Conservation (phyloP, 2,888 invertebrate genomes). For the Protonemura montana region DNA sequence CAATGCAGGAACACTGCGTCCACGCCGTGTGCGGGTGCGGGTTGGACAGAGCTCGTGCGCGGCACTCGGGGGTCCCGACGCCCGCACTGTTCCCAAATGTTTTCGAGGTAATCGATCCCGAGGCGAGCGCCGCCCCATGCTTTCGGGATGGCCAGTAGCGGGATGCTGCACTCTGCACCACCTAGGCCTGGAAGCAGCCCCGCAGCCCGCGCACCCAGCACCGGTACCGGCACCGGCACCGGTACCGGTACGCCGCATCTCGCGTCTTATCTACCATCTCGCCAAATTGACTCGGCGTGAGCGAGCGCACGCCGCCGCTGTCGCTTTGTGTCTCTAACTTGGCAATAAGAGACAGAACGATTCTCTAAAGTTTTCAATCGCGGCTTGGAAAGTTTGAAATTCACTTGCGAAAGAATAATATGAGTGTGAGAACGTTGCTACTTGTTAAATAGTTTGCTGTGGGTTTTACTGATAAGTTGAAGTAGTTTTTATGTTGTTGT, state of each 20-base stretch:
- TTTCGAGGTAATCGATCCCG: constrained; percentile 23
- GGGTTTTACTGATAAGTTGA: not conserved
- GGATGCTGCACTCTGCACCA: constrained; percentile 16
- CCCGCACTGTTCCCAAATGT: not conserved
- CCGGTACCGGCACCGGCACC: not conserved
- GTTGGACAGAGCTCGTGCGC: too few relatives aligned
- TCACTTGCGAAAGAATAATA: too few relatives aligned
- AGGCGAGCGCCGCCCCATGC: not conserved
- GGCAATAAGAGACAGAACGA: too few relatives aligned
- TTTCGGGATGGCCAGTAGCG: not conserved
- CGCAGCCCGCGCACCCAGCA: not conserved
- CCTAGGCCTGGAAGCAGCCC: not conserved
- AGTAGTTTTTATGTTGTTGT: not conserved
- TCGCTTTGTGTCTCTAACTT: too few relatives aligned
- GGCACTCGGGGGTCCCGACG: not conserved
- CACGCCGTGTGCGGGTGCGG: too few relatives aligned
- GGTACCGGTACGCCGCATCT: not conserved
- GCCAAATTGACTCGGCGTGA: not conserved
- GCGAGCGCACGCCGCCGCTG: too few relatives aligned
- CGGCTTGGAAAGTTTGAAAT: too few relatives aligned
- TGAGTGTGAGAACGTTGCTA: too few relatives aligned
- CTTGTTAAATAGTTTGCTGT: too few relatives aligned
- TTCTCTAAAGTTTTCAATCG: too few relatives aligned
- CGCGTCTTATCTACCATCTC: not conserved
- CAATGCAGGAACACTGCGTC: too few relatives aligned